Conservation (phyloP, 2,113 vertebrate species). For the Copsychus sechellarum region DNA sequence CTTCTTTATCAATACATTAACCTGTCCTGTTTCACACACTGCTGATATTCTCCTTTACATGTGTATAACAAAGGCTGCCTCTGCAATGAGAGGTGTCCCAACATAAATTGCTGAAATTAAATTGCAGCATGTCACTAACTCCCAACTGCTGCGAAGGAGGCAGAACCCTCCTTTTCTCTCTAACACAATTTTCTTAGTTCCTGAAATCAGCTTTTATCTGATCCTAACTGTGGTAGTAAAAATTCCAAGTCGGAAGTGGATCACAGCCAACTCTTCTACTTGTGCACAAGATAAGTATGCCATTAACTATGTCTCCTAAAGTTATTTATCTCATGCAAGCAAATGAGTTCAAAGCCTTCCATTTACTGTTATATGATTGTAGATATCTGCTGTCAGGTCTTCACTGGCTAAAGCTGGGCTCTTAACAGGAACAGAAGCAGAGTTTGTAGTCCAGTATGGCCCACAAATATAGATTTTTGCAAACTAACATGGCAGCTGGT, state of each 20-base stretch:
- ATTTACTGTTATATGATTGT: slow-evolving; percentile 14
- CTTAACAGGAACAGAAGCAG: neutral
- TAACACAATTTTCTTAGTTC: neutral
- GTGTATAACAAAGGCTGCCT: neutral
- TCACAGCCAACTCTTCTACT: slow-evolving; percentile 49
- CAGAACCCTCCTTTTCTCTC: slow-evolving; percentile 19
- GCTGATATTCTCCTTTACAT: neutral
- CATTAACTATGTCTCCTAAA: slow-evolving; percentile 37
- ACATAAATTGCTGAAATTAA: neutral
- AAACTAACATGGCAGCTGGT: neutral
- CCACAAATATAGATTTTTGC: neutral
- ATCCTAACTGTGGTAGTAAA: slow-evolving; percentile 34
- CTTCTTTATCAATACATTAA: neutral
- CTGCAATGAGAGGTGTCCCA: neutral
- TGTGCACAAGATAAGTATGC: slow-evolving; percentile 27
- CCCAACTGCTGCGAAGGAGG: neutral
- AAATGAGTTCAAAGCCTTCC: slow-evolving; percentile 54
- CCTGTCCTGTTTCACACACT: neutral
- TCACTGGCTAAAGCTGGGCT: neutral
- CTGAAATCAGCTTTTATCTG: slow-evolving; percentile 58
- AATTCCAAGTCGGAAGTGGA: slow-evolving; percentile 50
- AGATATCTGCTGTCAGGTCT: slow-evolving; percentile 36
- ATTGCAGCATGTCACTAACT: neutral
- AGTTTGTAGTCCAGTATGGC: neutral
- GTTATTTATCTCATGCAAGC: slow-evolving; percentile 47